Percentiles rank a stretch among this genome's conserved stretches.
These are phyloP conservation scores for Rhipidura dahli DNA, from an alignment of 2,113 vertebrate genomes.

Conservation along the genomic window DNA sequence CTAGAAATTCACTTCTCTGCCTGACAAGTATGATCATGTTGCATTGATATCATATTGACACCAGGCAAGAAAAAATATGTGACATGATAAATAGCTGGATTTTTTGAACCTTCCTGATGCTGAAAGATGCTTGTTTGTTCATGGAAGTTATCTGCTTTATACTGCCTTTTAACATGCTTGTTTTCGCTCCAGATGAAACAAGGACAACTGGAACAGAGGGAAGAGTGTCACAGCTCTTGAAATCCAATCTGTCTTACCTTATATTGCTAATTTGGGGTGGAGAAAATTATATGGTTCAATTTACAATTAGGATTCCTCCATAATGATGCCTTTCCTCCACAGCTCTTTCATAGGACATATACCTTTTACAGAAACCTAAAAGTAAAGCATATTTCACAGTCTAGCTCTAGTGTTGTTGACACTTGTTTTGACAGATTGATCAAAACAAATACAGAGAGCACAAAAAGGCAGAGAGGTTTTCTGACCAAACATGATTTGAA, in stretches of 20 bases:
- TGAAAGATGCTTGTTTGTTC: neutral
- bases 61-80: neutral
- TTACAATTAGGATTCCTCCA: constrained; percentile 32
- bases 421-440: neutral
- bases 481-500: constrained; percentile 24
- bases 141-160: neutral
- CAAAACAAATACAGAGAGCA: constrained; percentile 15
- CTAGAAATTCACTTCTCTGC: neutral
- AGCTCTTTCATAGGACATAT: neutral
- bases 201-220: neutral
- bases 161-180: neutral
- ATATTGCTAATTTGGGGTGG: neutral
- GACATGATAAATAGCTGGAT: neutral
- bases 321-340: constrained; percentile 1
- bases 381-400: constrained; percentile 26
- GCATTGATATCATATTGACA: neutral
- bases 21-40: neutral
- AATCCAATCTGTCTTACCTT: neutral
- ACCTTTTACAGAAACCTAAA: constrained; percentile 38
- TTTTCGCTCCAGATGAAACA: neutral
- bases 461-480: neutral
- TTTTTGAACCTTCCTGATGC: neutral
- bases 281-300: constrained; percentile 6
- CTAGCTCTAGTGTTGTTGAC: neutral
- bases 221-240: neutral